Evolutionary conservation across 2,113 vertebrate genomes (phyloP).

Genomic region (Scortum barcoo): DNA sequence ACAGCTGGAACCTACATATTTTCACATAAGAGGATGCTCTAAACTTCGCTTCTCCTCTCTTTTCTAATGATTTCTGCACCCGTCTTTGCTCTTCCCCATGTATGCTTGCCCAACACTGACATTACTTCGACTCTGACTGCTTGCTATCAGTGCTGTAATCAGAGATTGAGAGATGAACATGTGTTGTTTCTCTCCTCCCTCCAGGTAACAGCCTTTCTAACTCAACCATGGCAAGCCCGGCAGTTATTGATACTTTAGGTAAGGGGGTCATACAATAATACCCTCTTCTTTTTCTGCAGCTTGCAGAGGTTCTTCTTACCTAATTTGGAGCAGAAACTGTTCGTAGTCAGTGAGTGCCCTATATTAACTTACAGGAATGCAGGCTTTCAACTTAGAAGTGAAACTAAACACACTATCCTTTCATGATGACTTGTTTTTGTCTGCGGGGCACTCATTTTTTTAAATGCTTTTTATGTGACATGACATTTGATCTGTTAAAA

Average conservation of each 20-base stretch:
- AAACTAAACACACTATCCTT: conserved; percentile 65
- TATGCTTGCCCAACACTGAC: conserved; percentile 20
- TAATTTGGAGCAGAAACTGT: conserved; percentile 58
- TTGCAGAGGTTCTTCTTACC: conserved; percentile 50
- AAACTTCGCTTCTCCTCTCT: conserved; percentile 38
- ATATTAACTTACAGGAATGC: conserved; percentile 76
- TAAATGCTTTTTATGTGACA: conserved; percentile 37
- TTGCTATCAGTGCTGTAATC: conserved; percentile 71
- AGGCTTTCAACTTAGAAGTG: conserved; percentile 56
- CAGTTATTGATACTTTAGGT: conserved; percentile 73
- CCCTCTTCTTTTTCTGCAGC: conserved; percentile 49
- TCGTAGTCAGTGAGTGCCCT: conserved; percentile 34
- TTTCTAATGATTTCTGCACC: conserved; percentile 18
- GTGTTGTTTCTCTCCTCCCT: conserved; percentile 59
- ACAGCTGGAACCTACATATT: conserved; percentile 75
- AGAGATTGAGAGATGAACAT: conserved; percentile 61
- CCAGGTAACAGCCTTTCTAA: conserved; percentile 62
- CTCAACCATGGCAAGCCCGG: conserved; percentile 60
- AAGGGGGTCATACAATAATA: conserved; percentile 73
- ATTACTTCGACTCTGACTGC: conserved; percentile 34
- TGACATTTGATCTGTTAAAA: conserved; percentile 46
- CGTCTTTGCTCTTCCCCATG: conserved; percentile 42
- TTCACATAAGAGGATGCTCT: conserved; percentile 57
- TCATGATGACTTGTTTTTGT: conserved; percentile 60
- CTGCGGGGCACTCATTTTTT: conserved; percentile 48